Percentiles rank a stretch among this genome's conserved stretches.
Evolutionary conservation across 2,113 vertebrate species (phyloP).

Genomic region (Spizaetus ornatus): DNA sequence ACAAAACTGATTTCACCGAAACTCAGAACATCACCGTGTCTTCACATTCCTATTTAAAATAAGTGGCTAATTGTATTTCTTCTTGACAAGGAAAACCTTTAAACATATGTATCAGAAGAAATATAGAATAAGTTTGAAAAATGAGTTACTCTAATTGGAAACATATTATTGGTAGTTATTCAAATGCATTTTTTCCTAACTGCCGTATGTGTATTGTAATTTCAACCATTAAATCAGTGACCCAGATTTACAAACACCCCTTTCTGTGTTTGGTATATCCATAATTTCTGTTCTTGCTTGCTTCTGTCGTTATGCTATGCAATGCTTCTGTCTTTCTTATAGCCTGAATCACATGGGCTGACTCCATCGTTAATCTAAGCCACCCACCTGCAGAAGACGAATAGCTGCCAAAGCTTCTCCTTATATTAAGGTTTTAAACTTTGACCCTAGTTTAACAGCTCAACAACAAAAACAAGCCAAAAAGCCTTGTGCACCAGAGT

Average conservation of each 20-base stretch:
- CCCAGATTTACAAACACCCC: not conserved
- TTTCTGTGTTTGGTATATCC: not conserved
- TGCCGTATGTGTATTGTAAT: not conserved
- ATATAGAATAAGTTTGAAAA: not conserved
- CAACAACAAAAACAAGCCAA: not conserved
- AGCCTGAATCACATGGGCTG: not conserved
- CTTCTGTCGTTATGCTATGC: not conserved
- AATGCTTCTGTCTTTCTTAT: not conserved
- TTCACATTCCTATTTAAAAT: not conserved
- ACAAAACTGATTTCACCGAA: not conserved
- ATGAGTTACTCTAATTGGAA: not conserved
- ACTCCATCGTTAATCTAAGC: not conserved
- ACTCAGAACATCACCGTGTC: not conserved
- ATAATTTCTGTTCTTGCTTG: not conserved
- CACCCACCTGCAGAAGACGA: not conserved
- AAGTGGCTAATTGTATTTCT: not conserved
- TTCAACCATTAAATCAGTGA: not conserved
- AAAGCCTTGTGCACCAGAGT: not conserved
- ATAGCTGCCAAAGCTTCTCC: not conserved
- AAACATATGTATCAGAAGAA: not conserved
- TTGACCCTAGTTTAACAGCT: not conserved
- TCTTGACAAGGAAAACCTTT: conserved; percentile 13
- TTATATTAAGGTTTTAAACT: not conserved
- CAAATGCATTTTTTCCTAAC: not conserved
- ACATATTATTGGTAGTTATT: not conserved